Evolutionary conservation across 1,140 invertebrate genomes (phyloP).

Genomic region (Mesaphorura yosii): DNA sequence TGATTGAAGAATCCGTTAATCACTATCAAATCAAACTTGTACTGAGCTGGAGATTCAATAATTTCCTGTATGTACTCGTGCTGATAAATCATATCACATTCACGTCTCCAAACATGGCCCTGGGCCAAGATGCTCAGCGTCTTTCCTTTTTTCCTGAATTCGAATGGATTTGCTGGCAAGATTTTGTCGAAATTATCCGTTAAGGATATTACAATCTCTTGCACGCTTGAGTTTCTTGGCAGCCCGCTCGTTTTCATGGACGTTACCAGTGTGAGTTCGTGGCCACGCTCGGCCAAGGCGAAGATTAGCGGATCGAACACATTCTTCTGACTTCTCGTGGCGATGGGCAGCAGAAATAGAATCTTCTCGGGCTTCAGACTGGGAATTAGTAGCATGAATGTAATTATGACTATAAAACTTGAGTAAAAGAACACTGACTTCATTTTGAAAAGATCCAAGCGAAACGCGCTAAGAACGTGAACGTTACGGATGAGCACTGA

Average conservation of each 20-base stretch:
- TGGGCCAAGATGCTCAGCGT: neutral
- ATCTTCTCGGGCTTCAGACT: neutral
- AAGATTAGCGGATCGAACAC: constrained; percentile 22
- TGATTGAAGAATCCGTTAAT: constrained; percentile 13
- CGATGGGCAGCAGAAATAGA: neutral
- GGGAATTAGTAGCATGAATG: too few relatives aligned
- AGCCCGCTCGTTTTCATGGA: constrained; percentile 1
- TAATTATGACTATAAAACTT: too few relatives aligned
- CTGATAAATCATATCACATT: neutral
- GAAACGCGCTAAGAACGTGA: too few relatives aligned
- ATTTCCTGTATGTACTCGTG: neutral
- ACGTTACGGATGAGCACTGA: too few relatives aligned
- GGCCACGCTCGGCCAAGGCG: constrained; percentile 28
- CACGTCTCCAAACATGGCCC: neutral
- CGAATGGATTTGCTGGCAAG: neutral
- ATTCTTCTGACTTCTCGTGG: constrained; percentile 12
- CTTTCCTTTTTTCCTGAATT: neutral
- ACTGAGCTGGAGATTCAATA: neutral
- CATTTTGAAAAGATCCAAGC: too few relatives aligned
- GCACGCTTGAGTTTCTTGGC: neutral
- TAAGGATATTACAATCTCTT: neutral
- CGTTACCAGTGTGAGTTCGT: constrained; percentile 26
- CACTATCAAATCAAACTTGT: constrained; percentile 16
- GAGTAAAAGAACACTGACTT: too few relatives aligned
- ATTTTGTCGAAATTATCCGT: neutral